These are phyloP conservation scores for Eutolmus rufibarbis DNA, from an alignment of 2,888 invertebrate genomes.

Conservation along the genomic window DNA sequence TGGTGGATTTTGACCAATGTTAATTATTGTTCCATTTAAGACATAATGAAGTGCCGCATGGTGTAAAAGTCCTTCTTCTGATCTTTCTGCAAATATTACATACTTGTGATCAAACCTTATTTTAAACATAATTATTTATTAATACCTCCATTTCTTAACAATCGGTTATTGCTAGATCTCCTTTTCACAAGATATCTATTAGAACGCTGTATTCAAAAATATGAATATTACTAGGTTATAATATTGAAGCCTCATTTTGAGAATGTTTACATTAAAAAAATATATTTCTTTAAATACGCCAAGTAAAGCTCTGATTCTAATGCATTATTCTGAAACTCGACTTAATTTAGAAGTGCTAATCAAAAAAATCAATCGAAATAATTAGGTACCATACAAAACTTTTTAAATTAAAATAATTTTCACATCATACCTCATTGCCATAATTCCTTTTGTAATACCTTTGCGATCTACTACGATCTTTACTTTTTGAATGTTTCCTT, in stretches of 20 bases:
- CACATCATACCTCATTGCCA: not conserved
- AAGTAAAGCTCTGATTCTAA: too few relatives aligned
- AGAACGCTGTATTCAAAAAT: not conserved
- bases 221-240: not conserved
- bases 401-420: not conserved
- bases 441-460: not conserved
- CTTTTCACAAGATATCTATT: slow-evolving; percentile 4
- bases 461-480: not conserved
- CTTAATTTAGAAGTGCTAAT: too few relatives aligned
- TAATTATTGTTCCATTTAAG: not conserved
- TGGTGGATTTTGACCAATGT: not conserved
- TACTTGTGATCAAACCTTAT: not conserved
- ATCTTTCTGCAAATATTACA: not conserved
- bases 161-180: not conserved
- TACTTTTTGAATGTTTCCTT: not conserved
- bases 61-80: not conserved
- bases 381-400: too few relatives aligned
- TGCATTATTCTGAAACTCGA: too few relatives aligned
- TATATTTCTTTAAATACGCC: too few relatives aligned
- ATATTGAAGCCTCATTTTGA: not conserved
- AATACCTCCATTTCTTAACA: not conserved
- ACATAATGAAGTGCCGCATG: not conserved
- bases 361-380: too few relatives aligned
- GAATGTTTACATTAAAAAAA: not conserved
- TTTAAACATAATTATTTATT: not conserved